A percentile compares a stretch with the other conserved stretches of the same genome.
phyloP scores from a whole-genome alignment of 2,113 vertebrate species.

The Psammodynastes pulverulentus region DNA sequence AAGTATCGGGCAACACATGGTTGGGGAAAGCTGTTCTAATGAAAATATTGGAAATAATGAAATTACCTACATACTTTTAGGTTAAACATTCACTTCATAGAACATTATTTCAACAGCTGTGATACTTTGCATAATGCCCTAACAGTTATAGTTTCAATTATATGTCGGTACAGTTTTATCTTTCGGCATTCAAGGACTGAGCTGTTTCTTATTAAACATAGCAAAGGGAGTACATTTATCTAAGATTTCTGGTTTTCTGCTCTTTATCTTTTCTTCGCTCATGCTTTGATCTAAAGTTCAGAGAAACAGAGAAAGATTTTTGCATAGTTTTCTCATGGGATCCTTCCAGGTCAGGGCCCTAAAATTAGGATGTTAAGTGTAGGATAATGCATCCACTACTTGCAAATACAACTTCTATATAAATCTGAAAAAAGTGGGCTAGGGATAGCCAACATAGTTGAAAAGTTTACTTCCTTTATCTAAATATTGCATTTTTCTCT shows the following conservation, averaged over 20 bases:
- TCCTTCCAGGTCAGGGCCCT: neutral
- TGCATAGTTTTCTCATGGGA: neutral
- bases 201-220: slow-evolving; percentile 32
- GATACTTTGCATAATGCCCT: neutral
- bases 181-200: slow-evolving; percentile 56
- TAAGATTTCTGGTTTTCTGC: slow-evolving; percentile 47
- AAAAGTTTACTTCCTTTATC: neutral
- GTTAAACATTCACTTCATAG: neutral
- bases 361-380: neutral
- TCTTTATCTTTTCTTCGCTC: slow-evolving; percentile 52
- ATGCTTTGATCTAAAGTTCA: slow-evolving; percentile 65
- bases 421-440: neutral
- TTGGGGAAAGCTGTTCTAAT: neutral
- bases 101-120: slow-evolving; percentile 2
- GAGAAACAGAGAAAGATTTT: slow-evolving; percentile 21
- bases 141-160: neutral
- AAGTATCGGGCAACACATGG: too few relatives aligned
- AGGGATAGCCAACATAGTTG: neutral
- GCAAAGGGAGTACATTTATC: slow-evolving; percentile 62
- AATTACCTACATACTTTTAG: neutral
- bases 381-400: neutral
- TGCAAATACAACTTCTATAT: neutral
- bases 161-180: slow-evolving; percentile 35
- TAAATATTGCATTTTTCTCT: neutral
- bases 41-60: neutral